Base-by-base conservation (phyloP, 2,888 invertebrate genomes). In the Pycnomerus fuliginosus region DNA sequence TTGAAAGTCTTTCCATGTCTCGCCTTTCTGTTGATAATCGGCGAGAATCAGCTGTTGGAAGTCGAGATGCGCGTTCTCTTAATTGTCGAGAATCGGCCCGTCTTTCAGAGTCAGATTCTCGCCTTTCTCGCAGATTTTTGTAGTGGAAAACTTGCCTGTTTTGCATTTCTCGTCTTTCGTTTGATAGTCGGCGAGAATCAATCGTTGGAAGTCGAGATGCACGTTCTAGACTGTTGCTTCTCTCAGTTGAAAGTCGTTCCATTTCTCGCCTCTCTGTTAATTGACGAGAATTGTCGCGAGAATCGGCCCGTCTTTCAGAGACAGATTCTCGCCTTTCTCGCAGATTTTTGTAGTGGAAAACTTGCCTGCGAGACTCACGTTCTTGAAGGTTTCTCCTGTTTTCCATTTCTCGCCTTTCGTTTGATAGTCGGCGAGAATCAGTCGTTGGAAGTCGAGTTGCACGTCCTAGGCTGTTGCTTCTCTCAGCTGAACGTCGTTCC, bases 331-430 rank as follows among this genome's bases (percentile, higher is more conserved):
- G 31, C 1, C 16, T 2, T 10, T 31, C 3, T 10, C 28, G 28
- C 1, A 2, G 2, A 20, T 33, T 33, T 16, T 14, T 10, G n/a
- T n/a, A n/a, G n/a, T n/a, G n/a, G n/a, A n/a, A n/a, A n/a, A n/a
- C n/a, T n/a, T n/a, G n/a, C n/a, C n/a, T 3, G 5, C n/a, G n/a
- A n/a, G n/a, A n/a, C n/a, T n/a, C n/a, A n/a, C n/a, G n/a, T n/a
- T n/a, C n/a, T n/a, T n/a, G n/a, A n/a, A n/a, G n/a, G n/a, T n/a
- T n/a, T n/a, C n/a, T n/a, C n/a, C n/a, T 20, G 8, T 5, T 5
- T 30, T 16, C 8, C 15, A 16, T 16, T 10, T 30, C 30, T 16
- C 30, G 30, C n/a, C 30, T 15, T 4, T n/a, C n/a, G n/a, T n/a
- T n/a, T n/a, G 11, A 11, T 12, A 10, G 13, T 3, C n/a, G n/a